Percentiles rank a stretch among this genome's conserved stretches.
These are phyloP conservation scores for Meleagris gallopavo DNA, from an alignment of 2,113 vertebrate species.

Conservation along the genomic window DNA sequence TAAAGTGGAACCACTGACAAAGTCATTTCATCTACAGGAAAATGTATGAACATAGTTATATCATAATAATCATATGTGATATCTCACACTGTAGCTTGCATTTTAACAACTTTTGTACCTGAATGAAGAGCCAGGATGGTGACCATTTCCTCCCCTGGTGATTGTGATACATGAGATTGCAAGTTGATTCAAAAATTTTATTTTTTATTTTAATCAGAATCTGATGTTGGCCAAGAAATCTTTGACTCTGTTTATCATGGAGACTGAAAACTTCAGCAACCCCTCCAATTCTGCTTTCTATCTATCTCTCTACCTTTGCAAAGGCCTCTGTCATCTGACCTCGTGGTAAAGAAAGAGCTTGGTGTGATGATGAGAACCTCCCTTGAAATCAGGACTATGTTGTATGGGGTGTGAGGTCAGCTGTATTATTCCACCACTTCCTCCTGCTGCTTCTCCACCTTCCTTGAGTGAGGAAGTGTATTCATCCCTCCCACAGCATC, in stretches of 20 bases:
- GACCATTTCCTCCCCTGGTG: constrained; percentile 66
- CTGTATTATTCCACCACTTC: not conserved
- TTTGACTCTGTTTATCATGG: constrained; percentile 34
- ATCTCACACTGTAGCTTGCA: constrained; percentile 59
- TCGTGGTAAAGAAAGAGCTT: not conserved
- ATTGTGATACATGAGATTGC: constrained; percentile 59
- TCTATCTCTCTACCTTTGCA: not conserved
- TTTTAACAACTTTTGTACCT: constrained; percentile 57
- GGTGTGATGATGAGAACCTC: not conserved
- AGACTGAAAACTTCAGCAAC: not conserved
- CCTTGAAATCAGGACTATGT: not conserved
- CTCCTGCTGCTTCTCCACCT: not conserved
- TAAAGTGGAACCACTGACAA: constrained; percentile 61
- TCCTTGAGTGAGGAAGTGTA: not conserved
- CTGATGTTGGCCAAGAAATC: constrained; percentile 6
- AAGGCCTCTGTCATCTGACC: not conserved
- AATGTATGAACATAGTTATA: constrained; percentile 68
- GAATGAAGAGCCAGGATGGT: constrained; percentile 67
- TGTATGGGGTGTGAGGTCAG: accelerated
- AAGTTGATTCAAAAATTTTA: constrained; percentile 22
- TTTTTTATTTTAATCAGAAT: not conserved
- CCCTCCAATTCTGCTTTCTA: not conserved
- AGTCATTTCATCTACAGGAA: constrained; percentile 57
- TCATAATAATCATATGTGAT: constrained; percentile 70
- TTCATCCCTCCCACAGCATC: not conserved